Evolutionary conservation across 37 sponge, comb jelly and placozoan genomes (phyloP), one percentile per base, ranked within the genome.

Genomic region (Sycon ciliatum): DNA sequence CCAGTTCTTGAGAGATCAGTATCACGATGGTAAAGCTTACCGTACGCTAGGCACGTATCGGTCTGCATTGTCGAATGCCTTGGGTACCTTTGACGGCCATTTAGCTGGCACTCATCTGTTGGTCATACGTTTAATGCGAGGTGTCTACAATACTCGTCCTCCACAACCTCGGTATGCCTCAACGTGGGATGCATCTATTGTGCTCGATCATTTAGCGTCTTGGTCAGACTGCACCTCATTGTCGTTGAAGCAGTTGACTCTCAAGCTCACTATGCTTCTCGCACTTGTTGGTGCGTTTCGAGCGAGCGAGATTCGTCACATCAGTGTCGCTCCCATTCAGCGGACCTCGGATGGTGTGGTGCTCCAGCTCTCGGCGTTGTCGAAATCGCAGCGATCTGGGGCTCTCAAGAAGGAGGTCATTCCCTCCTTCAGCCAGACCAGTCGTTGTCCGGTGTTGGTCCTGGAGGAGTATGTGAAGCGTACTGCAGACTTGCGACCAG

Each of bases 21-120:
- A 57, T 11, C 4, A 20, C 0, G 18, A 34, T n/a, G 71, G 71
- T 1, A 70, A 49, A 31, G 35, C 30, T n/a, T 70, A 72, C 39
- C 32, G 73, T 3, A 31, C 73, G 1, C 37, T 72, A 3, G 53
- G 53, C n/a, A 30, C 31, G 1, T 72, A 72, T 49, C 33, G 71
- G 3, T 70, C 71, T 0, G 3, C 71, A 6, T 18, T 70, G 1
- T 70, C 71, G 1, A 30, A 20, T 18, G 20, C 54, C 4, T 55
- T 53, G 55, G 9, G 3, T 1, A 32, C 54, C 1, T 29, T 70
- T 70, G 31, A 70, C 1, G 71, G 71, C 1, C 1, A 53, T 1
- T 1, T 3, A 6, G 54, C 53, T 0, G 71, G 71, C 30, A 23
- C 56, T 23, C 57, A 55, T 23, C 58, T 58, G 33, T 2, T 72